Percentiles rank a stretch among this genome's conserved stretches.
phyloP scores from a whole-genome alignment of 1,140 invertebrate species.

The Colletes latitarsis region DNA sequence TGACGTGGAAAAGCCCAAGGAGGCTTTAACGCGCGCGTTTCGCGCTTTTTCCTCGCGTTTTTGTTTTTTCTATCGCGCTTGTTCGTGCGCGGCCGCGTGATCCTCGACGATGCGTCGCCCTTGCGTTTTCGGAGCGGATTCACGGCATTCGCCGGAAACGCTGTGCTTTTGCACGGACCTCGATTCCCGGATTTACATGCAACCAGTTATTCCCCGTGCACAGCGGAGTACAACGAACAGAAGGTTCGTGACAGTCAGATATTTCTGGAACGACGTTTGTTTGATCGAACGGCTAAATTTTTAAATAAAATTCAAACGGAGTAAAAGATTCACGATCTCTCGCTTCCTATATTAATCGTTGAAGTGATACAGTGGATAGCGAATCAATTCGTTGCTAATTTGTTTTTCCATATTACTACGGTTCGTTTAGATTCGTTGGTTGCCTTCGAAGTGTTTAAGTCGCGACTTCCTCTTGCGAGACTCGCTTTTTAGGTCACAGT shows the following conservation, averaged over 20 bases:
- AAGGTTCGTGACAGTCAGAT: too few relatives aligned
- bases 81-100: not conserved
- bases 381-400: too few relatives aligned
- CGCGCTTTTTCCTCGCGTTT: not conserved
- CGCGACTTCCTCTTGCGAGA: conserved; percentile 13
- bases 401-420: too few relatives aligned
- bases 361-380: too few relatives aligned
- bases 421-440: too few relatives aligned
- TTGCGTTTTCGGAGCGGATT: not conserved
- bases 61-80: not conserved
- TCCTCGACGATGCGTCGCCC: not conserved
- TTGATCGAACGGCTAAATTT: too few relatives aligned
- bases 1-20: conserved; percentile 63
- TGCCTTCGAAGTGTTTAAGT: not conserved
- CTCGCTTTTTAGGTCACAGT: conserved; percentile 34
- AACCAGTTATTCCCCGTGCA: not conserved
- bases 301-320: too few relatives aligned
- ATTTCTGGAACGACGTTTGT: too few relatives aligned
- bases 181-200: not conserved
- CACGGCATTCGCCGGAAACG: not conserved
- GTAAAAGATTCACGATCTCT: too few relatives aligned
- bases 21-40: conserved; percentile 46
- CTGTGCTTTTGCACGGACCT: not conserved
- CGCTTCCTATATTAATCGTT: too few relatives aligned
- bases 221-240: too few relatives aligned